Percentiles rank a stretch among this genome's conserved stretches.
These are phyloP conservation scores for Folsomia manolachei DNA, from an alignment of 2,888 invertebrate genomes.

Conservation along the genomic window DNA sequence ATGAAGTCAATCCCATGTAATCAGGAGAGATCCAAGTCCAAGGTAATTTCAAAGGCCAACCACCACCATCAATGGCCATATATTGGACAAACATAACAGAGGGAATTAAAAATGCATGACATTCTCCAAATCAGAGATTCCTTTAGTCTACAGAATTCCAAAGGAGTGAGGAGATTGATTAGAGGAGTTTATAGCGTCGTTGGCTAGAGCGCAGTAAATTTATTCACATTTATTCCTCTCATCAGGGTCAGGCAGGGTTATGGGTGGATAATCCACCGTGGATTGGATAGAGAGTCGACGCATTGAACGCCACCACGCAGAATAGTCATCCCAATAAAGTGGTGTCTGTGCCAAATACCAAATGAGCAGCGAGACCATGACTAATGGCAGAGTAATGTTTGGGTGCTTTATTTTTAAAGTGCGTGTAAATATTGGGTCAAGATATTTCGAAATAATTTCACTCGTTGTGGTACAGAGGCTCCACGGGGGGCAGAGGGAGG, in stretches of 20 bases:
- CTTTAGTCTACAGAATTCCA: neutral
- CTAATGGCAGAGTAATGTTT: too few species aligned
- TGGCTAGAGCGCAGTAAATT: too few species aligned
- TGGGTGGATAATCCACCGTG: too few species aligned
- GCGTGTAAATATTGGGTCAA: neutral
- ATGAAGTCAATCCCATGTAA: neutral
- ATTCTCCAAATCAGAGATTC: neutral
- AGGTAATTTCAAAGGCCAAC: neutral
- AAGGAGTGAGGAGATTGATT: too few species aligned
- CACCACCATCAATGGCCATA: neutral
- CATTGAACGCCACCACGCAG: neutral
- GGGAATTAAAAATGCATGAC: neutral
- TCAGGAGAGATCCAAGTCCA: neutral
- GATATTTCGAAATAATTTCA: neutral
- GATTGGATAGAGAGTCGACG: neutral
- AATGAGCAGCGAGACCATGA: too few species aligned
- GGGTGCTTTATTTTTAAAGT: neutral
- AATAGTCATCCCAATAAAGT: neutral
- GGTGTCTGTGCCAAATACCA: too few species aligned
- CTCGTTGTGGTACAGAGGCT: too few species aligned
- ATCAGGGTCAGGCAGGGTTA: too few species aligned
- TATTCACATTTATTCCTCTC: too few species aligned
- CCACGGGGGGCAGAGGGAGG: too few species aligned
- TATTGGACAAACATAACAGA: neutral
- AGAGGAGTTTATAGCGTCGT: too few species aligned